These are phyloP conservation scores for Kryptolebias ocellatus DNA, from an alignment of 2,797 vertebrate genomes.

Conservation along the genomic window DNA sequence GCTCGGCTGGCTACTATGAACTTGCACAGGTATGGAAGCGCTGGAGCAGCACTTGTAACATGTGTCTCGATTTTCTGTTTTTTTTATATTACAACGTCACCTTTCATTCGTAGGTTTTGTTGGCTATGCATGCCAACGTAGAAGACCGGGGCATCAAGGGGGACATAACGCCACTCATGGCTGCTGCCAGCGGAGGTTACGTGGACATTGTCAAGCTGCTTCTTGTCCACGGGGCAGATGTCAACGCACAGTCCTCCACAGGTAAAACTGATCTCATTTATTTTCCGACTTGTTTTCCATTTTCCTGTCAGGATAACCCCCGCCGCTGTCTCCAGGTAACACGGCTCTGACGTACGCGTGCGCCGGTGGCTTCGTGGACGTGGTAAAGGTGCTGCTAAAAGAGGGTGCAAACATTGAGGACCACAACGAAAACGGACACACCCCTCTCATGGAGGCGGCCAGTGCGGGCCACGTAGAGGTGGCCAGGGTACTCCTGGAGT, in stretches of 20 bases:
- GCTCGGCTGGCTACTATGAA: conserved; percentile 98
- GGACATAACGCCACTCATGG: conserved; percentile 98
- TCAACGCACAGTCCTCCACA: conserved; percentile 97
- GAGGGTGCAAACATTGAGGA: conserved; percentile 99
- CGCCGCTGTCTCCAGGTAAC: conserved; percentile 84
- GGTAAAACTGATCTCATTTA: conserved; percentile 75
- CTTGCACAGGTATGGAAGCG: conserved; percentile 91
- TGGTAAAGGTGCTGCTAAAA: conserved; percentile 97
- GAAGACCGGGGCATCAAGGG: conserved; percentile 98
- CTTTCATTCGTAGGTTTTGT: conserved; percentile 85
- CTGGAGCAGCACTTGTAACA: not conserved
- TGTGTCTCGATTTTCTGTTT: not conserved
- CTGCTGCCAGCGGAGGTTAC: conserved; percentile 97
- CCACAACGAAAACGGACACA: conserved; percentile 99
- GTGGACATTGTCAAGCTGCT: conserved; percentile 98
- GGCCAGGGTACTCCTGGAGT: conserved; percentile 95
- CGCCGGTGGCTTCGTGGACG: conserved; percentile 97
- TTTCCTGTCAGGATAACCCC: conserved; percentile 6
- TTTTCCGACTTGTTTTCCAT: fast-evolving
- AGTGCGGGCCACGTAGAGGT: conserved; percentile 98
- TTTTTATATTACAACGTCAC: not conserved
- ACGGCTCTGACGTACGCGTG: conserved; percentile 97
- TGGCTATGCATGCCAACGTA: conserved; percentile 98
- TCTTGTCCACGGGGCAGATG: conserved; percentile 95
- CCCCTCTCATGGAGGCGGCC: conserved; percentile 98